Base-by-base conservation (phyloP, 30 jellyfish, hydroid and myxozoan species). In the Aurelia sp. region DNA sequence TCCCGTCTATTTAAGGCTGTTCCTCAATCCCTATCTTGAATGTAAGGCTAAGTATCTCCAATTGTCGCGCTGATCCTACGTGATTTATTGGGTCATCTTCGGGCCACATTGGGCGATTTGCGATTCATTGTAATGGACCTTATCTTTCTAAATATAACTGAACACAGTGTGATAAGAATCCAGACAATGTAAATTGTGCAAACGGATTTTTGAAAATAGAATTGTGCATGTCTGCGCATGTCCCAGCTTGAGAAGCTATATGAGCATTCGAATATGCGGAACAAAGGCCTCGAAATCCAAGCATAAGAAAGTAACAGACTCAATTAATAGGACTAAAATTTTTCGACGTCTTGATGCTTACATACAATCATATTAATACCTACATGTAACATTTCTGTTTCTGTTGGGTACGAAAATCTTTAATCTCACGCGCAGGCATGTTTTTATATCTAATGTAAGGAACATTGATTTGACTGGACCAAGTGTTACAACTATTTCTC, bases 71-170 rank as follows among this genome's bases (percentile, higher is more conserved):
- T 35, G 79, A 47, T 82, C 85, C 60, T 17, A 35, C 85, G 67
- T 59, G 85, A 82, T 37, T 82, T 74, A 60, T 62, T 23, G 71
- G 91, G 91, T 82, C 91, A 82, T 71, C 91, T 82, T 82, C 30
- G 91, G 78, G 85, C 85, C 91, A 82, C 91, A 82, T 82, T 82
- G 91, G 78, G 47, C 71, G 91, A 70, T 82, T 66, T 80, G 47
- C 83, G 21, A 47, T 44, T 55, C 82, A 66, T 66, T 80, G 83
- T 80, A 40, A 64, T 52, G 67, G 62, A 67, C 82, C 50, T 80
- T 67, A 80, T 60, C 78, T n/a, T 40, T 66, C 90, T 80, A 80
- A 80, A 80, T 66, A 80, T 80, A 80, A 47, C 72, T 18, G 51
- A 67, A 41, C 82, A 33, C 90, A 52, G 90, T 63, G 89, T 78